Percentiles rank a stretch among this genome's conserved stretches.
phyloP scores from a whole-genome alignment of 2,888 invertebrate species.

The Hydriomena furcata region DNA sequence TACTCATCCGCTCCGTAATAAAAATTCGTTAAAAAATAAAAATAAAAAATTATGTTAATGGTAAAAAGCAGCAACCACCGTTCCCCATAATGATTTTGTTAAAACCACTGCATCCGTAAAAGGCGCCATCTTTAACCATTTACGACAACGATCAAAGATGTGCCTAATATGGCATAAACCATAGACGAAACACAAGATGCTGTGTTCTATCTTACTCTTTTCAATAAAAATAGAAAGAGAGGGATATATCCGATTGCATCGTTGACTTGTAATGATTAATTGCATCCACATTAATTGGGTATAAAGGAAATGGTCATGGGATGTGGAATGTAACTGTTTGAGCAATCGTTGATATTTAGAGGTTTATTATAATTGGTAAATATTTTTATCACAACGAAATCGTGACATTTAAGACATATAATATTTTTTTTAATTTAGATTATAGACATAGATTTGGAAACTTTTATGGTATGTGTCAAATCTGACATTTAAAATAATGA shows the following conservation, averaged over 20 bases:
- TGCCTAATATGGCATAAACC: constrained; percentile 24
- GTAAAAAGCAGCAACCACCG: constrained; percentile 1
- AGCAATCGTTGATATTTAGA: constrained; percentile 20
- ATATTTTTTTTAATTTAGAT: not conserved
- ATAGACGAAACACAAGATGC: constrained; percentile 23
- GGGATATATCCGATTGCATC: constrained; percentile 13
- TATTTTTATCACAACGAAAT: constrained; percentile 24
- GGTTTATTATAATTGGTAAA: constrained; percentile 17
- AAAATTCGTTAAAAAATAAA: not conserved
- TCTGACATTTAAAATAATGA: too few relatives aligned
- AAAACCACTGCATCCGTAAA: constrained; percentile 38
- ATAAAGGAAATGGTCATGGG: constrained; percentile 45
- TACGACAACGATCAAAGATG: constrained; percentile 35
- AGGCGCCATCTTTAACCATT: constrained; percentile 27
- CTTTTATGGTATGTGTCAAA: not conserved
- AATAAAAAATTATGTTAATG: not conserved
- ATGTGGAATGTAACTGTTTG: constrained; percentile 39
- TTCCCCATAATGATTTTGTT: constrained; percentile 26
- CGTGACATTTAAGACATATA: constrained; percentile 27
- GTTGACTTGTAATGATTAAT: constrained; percentile 41
- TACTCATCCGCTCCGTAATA: too few relatives aligned
- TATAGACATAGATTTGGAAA: constrained; percentile 3
- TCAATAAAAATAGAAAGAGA: constrained; percentile 9
- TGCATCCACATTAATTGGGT: constrained; percentile 44
- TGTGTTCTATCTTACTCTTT: constrained; percentile 9